Evolutionary conservation across 2,888 invertebrate species (phyloP), one percentile per base, ranked within the genome.

Genomic region (Andrena chrysosceles): DNA sequence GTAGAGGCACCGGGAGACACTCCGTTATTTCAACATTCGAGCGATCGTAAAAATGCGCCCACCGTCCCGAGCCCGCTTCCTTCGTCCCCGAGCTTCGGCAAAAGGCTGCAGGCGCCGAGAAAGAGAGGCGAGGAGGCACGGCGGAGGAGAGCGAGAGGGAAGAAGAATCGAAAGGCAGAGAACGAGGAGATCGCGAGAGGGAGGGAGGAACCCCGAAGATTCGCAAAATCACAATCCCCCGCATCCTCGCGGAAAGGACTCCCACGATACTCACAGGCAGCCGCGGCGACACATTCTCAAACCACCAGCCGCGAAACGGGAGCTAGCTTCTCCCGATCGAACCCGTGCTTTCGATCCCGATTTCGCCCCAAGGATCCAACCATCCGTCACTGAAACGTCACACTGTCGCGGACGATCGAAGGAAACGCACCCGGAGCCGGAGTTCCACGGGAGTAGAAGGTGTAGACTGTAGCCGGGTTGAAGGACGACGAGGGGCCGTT

Each of bases 21-120:
- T 20, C 56, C 59, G 73, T 79, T 76, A 71, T 73, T 81, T 71
- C 72, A 59, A 64, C 76, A 52, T 42, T 56, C 64, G 49, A 20
- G 48, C 42, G 75, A 70, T 63, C 77, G 62, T 67, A 68, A 72
- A 83, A 64, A 60, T 48, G 33, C 23, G n/a, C 56, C 26, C 20
- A n/a, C 52, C 68, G 49, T 31, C 48, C 54, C 49, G 23, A 20
- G 70, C 60, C 64, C 29, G 20, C 56, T 26, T 66, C 67, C 23
- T 10, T 66, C 26, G 67, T 54, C 16, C 49, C 10, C n/a, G 31
- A 8, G 59, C 72, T 62, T 74, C 31, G n/a, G 8, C 48, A 23
- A 60, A 71, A 52, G 35, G 63, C 10, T 8, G 29, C 66, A 29
- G 23, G 52, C 16, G 16, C 16, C 42, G 62, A 26, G 2, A 10